A percentile compares a stretch with the other conserved stretches of the same genome.
These are phyloP conservation scores for Nasua narica DNA, from an alignment of 2,797 vertebrate species.

Conservation along the genomic window DNA sequence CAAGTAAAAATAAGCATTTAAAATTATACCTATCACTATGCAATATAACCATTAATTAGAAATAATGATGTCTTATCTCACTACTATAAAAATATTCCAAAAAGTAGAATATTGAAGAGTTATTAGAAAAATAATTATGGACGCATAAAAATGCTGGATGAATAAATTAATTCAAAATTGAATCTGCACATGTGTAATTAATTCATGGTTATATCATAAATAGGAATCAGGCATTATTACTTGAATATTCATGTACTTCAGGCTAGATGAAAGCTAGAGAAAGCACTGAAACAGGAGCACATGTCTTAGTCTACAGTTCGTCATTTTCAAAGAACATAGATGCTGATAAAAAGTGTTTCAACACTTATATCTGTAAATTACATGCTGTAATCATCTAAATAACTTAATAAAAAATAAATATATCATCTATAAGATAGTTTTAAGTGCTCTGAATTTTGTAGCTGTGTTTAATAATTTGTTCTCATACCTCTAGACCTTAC, in stretches of 20 bases:
- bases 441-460: not conserved
- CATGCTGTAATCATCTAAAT: not conserved
- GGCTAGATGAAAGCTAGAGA: not conserved
- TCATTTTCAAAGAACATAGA: not conserved
- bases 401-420: not conserved
- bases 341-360: not conserved
- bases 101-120: not conserved
- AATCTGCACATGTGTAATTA: not conserved
- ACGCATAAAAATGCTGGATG: not conserved
- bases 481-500: not conserved
- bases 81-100: not conserved
- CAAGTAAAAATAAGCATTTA: slow-evolving; percentile 46
- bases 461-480: not conserved
- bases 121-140: not conserved
- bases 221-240: not conserved
- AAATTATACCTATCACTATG: not conserved
- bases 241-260: not conserved
- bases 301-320: not conserved
- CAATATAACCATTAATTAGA: not conserved
- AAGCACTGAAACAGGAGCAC: not conserved
- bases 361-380: not conserved
- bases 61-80: not conserved
- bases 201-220: not conserved
- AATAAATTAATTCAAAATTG: not conserved
- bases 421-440: not conserved